These are phyloP conservation scores for Potorous gilbertii DNA, from an alignment of 2,797 vertebrate species.

Conservation along the genomic window DNA sequence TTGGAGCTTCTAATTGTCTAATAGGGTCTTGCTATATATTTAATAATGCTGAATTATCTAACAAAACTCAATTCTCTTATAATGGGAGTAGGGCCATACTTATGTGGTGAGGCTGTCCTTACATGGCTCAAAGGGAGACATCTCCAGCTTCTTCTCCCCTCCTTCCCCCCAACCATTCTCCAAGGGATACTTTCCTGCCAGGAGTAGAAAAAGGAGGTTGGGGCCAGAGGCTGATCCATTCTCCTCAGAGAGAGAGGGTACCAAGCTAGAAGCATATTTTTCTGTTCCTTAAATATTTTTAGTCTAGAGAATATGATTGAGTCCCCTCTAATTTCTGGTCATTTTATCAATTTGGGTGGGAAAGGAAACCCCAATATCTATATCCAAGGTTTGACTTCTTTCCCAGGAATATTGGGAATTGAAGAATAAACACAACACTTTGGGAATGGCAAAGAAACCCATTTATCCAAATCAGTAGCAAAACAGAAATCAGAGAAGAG, in stretches of 20 bases:
- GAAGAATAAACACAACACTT: not conserved
- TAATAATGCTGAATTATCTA: not conserved
- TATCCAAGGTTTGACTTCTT: not conserved
- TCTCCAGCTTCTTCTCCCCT: not conserved
- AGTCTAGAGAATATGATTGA: not conserved
- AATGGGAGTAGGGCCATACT: not conserved
- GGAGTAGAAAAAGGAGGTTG: not conserved
- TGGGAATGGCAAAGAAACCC: not conserved
- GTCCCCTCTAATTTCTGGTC: not conserved
- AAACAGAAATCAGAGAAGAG: not conserved
- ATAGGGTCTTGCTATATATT: not conserved
- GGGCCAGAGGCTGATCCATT: not conserved
- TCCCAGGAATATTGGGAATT: too few relatives aligned
- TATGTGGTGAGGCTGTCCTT: not conserved
- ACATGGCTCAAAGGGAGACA: not conserved
- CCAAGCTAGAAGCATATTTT: not conserved
- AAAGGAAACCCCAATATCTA: not conserved
- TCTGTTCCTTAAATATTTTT: not conserved
- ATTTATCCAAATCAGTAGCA: not conserved
- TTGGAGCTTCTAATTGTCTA: not conserved
- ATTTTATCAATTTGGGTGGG: not conserved
- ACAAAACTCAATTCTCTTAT: not conserved
- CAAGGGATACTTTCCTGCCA: not conserved
- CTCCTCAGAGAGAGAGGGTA: not conserved
- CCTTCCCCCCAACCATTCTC: not conserved